Percentiles rank a stretch among this genome's conserved stretches.
These are phyloP conservation scores for Thalpophila matura DNA, from an alignment of 2,888 invertebrate species.

Conservation along the genomic window DNA sequence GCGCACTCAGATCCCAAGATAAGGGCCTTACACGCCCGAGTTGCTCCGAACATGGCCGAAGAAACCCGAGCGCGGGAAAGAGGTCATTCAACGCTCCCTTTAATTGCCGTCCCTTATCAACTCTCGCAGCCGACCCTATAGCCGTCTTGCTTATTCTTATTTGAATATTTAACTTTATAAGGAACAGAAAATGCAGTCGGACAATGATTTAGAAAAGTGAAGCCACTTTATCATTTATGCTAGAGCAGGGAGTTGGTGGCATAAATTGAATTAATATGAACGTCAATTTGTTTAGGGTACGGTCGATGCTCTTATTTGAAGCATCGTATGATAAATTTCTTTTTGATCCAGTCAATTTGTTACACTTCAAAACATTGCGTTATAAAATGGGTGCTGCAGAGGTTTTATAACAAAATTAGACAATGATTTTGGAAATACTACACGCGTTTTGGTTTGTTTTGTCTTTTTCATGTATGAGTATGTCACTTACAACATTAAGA, in stretches of 20 bases:
- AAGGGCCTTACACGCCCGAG: slow-evolving; percentile 77
- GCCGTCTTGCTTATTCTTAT: slow-evolving; percentile 74
- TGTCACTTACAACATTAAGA: too few relatives aligned
- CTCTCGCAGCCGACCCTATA: slow-evolving; percentile 64
- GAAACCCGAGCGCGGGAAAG: slow-evolving; percentile 81
- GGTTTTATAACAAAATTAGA: slow-evolving; percentile 21
- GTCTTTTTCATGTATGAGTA: not conserved
- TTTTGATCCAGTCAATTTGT: slow-evolving; percentile 56
- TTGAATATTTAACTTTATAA: slow-evolving; percentile 81
- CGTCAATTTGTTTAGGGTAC: slow-evolving; percentile 76
- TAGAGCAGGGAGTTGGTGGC: slow-evolving; percentile 67
- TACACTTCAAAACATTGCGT: slow-evolving; percentile 30
- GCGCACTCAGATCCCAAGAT: slow-evolving; percentile 84
- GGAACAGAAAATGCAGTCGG: slow-evolving; percentile 75
- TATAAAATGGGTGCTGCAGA: slow-evolving; percentile 11
- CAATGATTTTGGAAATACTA: not conserved
- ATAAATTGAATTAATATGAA: slow-evolving; percentile 83
- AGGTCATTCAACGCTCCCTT: slow-evolving; percentile 76
- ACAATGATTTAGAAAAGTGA: slow-evolving; percentile 82
- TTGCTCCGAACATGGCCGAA: slow-evolving; percentile 77
- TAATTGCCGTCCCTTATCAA: slow-evolving; percentile 83
- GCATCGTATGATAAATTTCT: slow-evolving; percentile 50
- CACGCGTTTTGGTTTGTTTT: not conserved
- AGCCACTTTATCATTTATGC: slow-evolving; percentile 73
- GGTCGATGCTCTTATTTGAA: slow-evolving; percentile 71